Evolutionary conservation across 2,888 invertebrate species (phyloP).

Genomic region (Nephrotoma flavescens): DNA sequence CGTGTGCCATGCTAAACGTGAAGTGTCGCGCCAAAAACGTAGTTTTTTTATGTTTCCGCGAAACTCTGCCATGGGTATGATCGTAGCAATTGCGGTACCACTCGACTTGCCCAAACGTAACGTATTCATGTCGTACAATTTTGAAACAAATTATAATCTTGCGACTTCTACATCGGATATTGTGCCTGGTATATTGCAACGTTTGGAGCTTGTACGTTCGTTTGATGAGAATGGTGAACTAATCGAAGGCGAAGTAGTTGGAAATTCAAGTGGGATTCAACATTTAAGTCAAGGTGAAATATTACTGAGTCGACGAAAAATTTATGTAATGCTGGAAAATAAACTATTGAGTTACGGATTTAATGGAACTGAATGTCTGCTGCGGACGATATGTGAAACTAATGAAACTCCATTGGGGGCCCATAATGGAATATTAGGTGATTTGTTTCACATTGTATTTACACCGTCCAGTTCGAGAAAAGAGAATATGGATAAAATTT

Average conservation of each 20-base stretch:
- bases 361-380: conserved; percentile 38
- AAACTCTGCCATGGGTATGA: conserved; percentile 22
- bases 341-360: conserved; percentile 39
- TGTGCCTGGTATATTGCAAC: conserved; percentile 37
- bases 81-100: conserved; percentile 54
- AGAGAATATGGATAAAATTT: conserved; percentile 2
- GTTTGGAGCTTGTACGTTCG: background rate
- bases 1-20: background rate
- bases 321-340: conserved; percentile 38
- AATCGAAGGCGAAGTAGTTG: background rate
- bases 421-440: conserved; percentile 42
- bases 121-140: conserved; percentile 58
- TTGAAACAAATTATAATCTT: conserved; percentile 50
- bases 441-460: conserved; percentile 42
- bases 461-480: conserved; percentile 22
- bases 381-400: conserved; percentile 44
- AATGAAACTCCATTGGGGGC: conserved; percentile 35
- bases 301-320: conserved; percentile 30
- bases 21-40: background rate
- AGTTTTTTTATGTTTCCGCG: background rate
- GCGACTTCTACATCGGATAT: conserved; percentile 43
- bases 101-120: conserved; percentile 51
- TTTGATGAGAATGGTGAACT: background rate
- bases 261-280: background rate
- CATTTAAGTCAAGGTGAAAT: background rate